phyloP scores from a whole-genome alignment of 2,113 vertebrate genomes.

The Eclectus roratus region DNA sequence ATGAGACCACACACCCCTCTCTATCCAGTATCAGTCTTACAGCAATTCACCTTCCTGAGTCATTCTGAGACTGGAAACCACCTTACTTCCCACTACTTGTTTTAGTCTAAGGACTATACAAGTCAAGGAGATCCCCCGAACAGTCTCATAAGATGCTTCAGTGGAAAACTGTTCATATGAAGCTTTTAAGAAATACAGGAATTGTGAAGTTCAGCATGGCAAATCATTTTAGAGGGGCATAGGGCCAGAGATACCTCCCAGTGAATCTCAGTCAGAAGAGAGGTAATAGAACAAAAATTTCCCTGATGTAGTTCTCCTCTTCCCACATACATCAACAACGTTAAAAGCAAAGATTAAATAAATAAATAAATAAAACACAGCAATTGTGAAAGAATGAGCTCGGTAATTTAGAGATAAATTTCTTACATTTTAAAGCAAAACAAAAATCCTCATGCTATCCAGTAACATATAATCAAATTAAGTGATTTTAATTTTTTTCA shows the following conservation, averaged over 20 bases:
- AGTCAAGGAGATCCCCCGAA: background rate
- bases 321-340: background rate
- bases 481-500: background rate
- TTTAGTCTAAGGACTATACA: background rate
- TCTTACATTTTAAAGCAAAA: background rate
- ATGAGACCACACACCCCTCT: fast-evolving
- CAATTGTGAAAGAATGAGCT: background rate
- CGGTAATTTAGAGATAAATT: background rate
- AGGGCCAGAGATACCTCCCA: background rate
- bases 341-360: background rate
- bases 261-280: background rate
- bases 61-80: background rate
- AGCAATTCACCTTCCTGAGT: background rate
- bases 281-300: background rate
- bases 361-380: background rate
- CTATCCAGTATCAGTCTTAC: background rate
- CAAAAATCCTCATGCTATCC: background rate
- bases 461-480: background rate
- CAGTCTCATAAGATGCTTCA: background rate
- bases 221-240: background rate
- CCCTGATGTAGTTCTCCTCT: background rate
- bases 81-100: background rate
- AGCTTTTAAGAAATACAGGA: background rate
- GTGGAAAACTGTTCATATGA: background rate
- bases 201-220: background rate